Evolutionary conservation across 1,140 invertebrate genomes (phyloP).

Genomic region (Mesaphorura yosii): DNA sequence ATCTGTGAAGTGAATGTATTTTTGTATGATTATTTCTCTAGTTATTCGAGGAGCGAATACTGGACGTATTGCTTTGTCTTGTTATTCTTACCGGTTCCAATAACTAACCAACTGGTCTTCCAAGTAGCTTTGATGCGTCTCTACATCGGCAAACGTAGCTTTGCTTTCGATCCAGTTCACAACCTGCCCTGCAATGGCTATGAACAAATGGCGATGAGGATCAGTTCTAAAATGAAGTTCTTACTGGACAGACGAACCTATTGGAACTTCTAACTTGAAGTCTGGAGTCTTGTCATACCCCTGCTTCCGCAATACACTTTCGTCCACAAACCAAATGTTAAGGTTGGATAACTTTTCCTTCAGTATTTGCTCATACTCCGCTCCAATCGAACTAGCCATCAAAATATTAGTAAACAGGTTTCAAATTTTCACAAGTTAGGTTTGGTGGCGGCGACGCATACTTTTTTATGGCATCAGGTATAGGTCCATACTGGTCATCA

Average conservation of each 20-base stretch:
- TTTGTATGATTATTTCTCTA: too few species aligned
- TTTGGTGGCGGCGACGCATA: constrained; percentile 39
- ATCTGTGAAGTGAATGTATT: constrained; percentile 49
- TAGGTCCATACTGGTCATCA: constrained; percentile 64
- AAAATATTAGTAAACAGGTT: background rate
- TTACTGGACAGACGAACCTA: constrained; percentile 39
- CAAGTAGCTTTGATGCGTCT: constrained; percentile 69
- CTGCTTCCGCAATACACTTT: constrained; percentile 60
- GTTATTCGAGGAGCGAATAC: constrained; percentile 2
- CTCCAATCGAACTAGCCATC: constrained; percentile 50
- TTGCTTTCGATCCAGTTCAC: constrained; percentile 96
- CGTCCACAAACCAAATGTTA: constrained; percentile 61
- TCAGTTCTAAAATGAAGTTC: background rate
- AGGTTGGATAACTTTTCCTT: constrained; percentile 46
- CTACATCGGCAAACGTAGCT: constrained; percentile 76
- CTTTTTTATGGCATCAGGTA: constrained; percentile 60
- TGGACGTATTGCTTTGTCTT: too few species aligned
- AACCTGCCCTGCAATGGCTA: constrained; percentile 65
- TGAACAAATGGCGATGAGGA: constrained; percentile 6
- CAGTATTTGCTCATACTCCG: constrained; percentile 61
- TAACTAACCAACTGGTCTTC: constrained; percentile 80
- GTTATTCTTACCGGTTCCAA: constrained; percentile 65
- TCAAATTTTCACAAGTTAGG: constrained; percentile 11
- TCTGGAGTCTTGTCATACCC: constrained; percentile 95
- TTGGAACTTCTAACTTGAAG: constrained; percentile 77